A percentile compares a stretch with the other conserved stretches of the same genome.
These are phyloP conservation scores for Typhlomys cinereus DNA, from an alignment of 2,113 vertebrate species.

Conservation along the genomic window DNA sequence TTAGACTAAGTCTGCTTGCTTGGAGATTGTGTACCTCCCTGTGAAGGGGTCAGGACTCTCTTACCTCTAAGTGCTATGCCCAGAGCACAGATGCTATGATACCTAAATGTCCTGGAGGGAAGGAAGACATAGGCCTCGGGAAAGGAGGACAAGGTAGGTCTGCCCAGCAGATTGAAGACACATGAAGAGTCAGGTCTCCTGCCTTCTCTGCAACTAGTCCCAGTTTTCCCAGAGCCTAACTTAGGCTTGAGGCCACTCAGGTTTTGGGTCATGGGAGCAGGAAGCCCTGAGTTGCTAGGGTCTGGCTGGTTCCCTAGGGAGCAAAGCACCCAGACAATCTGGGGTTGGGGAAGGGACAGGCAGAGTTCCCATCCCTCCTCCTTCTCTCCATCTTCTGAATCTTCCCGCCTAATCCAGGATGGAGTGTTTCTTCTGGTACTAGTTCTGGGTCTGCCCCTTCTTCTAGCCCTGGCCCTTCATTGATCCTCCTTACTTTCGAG, in stretches of 20 bases:
- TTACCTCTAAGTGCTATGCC: neutral
- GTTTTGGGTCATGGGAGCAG: constrained; percentile 51
- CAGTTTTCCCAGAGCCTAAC: constrained; percentile 37
- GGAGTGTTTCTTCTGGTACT: constrained; percentile 55
- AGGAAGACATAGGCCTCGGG: rapidly evolving
- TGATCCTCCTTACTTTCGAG: neutral
- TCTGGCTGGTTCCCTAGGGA: constrained; percentile 40
- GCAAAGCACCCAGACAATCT: constrained; percentile 8
- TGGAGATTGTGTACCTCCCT: neutral
- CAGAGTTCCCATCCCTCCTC: neutral
- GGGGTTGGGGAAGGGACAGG: neutral
- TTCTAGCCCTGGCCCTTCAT: neutral
- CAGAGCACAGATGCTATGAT: too few species aligned
- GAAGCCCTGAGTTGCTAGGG: constrained; percentile 19
- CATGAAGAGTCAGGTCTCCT: neutral
- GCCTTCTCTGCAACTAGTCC: neutral
- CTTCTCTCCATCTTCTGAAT: neutral
- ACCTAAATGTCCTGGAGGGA: neutral
- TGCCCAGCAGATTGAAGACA: neutral
- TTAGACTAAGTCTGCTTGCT: neutral
- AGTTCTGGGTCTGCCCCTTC: neutral
- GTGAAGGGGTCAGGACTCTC: too few species aligned
- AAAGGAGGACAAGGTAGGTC: neutral
- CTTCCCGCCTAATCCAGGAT: neutral
- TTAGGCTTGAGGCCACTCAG: neutral